Percentiles rank a stretch among this genome's conserved stretches.
These are phyloP conservation scores for Blastobasis adustella DNA, from an alignment of 2,888 invertebrate species.

Conservation along the genomic window DNA sequence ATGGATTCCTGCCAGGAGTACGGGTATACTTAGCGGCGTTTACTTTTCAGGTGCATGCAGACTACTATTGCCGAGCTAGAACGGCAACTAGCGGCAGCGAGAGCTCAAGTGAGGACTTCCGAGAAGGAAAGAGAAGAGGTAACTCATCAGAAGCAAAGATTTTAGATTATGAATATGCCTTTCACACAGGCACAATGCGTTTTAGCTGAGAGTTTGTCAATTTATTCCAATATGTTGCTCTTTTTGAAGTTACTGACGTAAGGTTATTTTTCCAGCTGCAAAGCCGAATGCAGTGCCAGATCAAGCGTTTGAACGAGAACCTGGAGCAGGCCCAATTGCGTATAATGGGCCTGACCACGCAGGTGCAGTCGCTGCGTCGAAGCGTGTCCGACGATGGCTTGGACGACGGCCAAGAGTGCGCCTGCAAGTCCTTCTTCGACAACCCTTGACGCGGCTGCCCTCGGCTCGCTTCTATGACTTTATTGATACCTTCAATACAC, in stretches of 20 bases:
- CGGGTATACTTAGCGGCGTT: not conserved
- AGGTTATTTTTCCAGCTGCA: conserved; percentile 64
- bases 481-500: not conserved
- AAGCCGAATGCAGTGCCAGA: conserved; percentile 81
- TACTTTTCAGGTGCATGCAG: conserved; percentile 69
- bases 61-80: conserved; percentile 80
- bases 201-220: too few species aligned
- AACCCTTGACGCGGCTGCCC: conserved; percentile 15
- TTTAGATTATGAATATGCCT: too few species aligned
- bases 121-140: conserved; percentile 81
- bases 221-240: too few species aligned
- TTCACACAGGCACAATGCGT: too few species aligned
- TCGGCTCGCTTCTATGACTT: not conserved
- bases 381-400: conserved; percentile 47
- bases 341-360: conserved; percentile 77
- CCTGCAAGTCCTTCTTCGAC: conserved; percentile 53
- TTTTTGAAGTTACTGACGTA: not conserved
- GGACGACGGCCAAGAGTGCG: conserved; percentile 42
- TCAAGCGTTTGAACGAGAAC: conserved; percentile 79
- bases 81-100: conserved; percentile 77
- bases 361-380: conserved; percentile 77
- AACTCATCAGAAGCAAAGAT: not conserved
- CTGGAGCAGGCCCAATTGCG: conserved; percentile 82
- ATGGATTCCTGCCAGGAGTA: too few species aligned
- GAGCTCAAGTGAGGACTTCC: conserved; percentile 77